Percentiles rank a stretch among this genome's conserved stretches.
phyloP scores from a whole-genome alignment of 2,888 invertebrate species.

The Oxystoma pomonae region DNA sequence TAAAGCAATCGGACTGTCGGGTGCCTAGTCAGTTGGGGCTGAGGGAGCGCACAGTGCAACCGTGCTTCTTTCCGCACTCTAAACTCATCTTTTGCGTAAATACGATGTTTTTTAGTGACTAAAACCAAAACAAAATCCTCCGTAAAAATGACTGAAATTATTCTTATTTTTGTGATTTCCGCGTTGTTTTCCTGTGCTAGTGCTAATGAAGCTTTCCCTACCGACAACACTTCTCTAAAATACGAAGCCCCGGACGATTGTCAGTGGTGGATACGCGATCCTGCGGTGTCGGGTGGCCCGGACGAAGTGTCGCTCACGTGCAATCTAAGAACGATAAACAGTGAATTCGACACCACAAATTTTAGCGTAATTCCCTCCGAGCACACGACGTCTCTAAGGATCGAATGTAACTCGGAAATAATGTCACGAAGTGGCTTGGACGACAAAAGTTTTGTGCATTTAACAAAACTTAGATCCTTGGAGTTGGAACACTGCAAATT shows the following conservation, averaged over 20 bases:
- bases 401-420: slow-evolving; percentile 76
- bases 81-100: neutral
- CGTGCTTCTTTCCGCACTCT: too few relatives aligned
- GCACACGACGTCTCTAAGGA: slow-evolving; percentile 72
- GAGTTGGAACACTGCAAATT: slow-evolving; percentile 84
- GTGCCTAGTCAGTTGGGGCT: slow-evolving; percentile 29
- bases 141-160: neutral
- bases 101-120: neutral
- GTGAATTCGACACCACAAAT: slow-evolving; percentile 84
- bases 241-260: slow-evolving; percentile 87
- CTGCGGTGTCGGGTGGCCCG: slow-evolving; percentile 50
- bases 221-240: slow-evolving; percentile 47
- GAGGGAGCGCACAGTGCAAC: slow-evolving; percentile 20
- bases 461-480: slow-evolving; percentile 74
- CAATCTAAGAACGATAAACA: slow-evolving; percentile 78
- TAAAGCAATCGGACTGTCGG: slow-evolving; percentile 22
- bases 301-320: slow-evolving; percentile 76
- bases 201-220: slow-evolving; percentile 24
- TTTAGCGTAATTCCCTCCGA: slow-evolving; percentile 83
- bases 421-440: slow-evolving; percentile 76
- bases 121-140: neutral
- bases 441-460: slow-evolving; percentile 73
- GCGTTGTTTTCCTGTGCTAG: neutral
- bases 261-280: slow-evolving; percentile 68
- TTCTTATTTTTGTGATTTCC: neutral